phyloP scores from a whole-genome alignment of 2,888 invertebrate species.

The Zygaena filipendulae region DNA sequence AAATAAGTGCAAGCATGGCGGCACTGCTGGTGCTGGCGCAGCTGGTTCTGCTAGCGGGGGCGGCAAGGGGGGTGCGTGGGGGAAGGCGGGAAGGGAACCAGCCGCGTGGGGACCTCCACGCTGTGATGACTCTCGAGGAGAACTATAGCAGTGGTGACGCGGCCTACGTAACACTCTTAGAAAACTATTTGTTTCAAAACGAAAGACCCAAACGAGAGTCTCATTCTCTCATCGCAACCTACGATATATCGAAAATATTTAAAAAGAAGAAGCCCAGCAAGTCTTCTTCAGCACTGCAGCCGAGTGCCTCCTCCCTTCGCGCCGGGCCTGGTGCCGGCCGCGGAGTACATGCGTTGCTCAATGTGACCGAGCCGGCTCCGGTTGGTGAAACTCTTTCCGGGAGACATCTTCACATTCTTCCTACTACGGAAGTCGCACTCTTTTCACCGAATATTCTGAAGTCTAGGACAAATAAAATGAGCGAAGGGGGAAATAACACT shows the following conservation, averaged over 20 bases:
- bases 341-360: too few species aligned
- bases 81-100: too few species aligned
- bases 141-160: too few species aligned
- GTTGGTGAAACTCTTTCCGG: background rate
- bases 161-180: too few species aligned
- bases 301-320: slow-evolving; percentile 28
- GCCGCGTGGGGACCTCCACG: too few species aligned
- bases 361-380: background rate
- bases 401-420: background rate
- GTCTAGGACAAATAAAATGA: slow-evolving; percentile 19
- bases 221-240: slow-evolving; percentile 40
- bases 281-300: slow-evolving; percentile 14
- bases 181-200: too few species aligned
- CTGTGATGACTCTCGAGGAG: too few species aligned
- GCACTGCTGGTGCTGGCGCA: too few species aligned
- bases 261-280: slow-evolving; percentile 28
- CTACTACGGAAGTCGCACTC: background rate
- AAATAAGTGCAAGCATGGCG: too few species aligned
- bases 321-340: slow-evolving; percentile 7
- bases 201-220: slow-evolving; percentile 27
- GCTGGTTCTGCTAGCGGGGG: too few species aligned
- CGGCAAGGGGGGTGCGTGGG: too few species aligned
- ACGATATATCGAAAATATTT: slow-evolving; percentile 42
- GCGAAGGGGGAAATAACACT: slow-evolving; percentile 2
- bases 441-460: too few species aligned